Conservation (phyloP, 2,113 vertebrate genomes). For the Bungarus multicinctus region DNA sequence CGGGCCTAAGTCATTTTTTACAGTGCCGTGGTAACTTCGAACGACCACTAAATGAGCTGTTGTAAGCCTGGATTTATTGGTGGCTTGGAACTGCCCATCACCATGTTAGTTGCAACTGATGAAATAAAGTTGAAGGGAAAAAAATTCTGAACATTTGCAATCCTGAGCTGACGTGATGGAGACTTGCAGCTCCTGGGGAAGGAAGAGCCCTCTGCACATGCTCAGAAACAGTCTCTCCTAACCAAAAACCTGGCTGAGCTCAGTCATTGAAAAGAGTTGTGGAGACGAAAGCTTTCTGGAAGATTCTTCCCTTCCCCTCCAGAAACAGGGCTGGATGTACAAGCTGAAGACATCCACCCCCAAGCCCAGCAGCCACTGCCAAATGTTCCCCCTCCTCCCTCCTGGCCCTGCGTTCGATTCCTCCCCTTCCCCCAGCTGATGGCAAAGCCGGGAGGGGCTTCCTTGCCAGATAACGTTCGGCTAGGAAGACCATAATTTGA, state of each 20-base stretch:
- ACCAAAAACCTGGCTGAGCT: neutral
- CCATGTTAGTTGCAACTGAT: neutral
- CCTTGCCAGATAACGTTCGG: neutral
- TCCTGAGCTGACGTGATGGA: neutral
- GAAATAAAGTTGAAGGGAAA: neutral
- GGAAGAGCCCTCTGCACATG: neutral
- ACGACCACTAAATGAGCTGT: no score
- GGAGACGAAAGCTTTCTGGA: neutral
- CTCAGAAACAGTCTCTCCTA: neutral
- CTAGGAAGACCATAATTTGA: neutral
- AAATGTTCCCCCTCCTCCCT: neutral
- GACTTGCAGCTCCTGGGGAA: neutral
- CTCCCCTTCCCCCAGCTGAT: neutral
- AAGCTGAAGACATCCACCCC: neutral
- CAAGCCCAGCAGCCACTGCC: neutral
- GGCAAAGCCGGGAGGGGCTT: neutral
- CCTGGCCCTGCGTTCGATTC: neutral
- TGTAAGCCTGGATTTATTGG: neutral
- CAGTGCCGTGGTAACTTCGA: no score
- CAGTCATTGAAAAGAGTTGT: neutral
- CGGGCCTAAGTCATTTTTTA: no score
- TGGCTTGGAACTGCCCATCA: neutral
- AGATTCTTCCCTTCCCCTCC: neutral
- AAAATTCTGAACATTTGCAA: neutral
- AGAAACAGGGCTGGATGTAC: neutral